Evolutionary conservation across 2,888 invertebrate genomes (phyloP), one percentile per base, ranked within the genome.

Genomic region (Fragum sueziense): DNA sequence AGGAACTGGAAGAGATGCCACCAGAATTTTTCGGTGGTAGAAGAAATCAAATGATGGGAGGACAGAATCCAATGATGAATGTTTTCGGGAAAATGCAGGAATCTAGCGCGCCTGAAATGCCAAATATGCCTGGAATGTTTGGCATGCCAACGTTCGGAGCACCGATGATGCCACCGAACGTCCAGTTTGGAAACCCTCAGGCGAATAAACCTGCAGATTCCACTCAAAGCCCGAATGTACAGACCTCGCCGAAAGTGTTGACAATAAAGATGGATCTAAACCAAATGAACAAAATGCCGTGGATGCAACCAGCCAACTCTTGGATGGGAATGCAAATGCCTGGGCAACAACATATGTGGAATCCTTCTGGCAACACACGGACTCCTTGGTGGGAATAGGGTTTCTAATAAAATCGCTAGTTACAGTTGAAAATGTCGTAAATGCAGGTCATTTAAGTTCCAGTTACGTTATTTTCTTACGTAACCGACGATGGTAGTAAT

Each of bases 1-100:
- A 61, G 20, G 65, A 65, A 41, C 65, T 41, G 17, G 41, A 37
- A 27, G 65, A 65, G 11, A 9, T 65, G 9, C 65, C 65, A 9
- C 25, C 22, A 2, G 27, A 27, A 25, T 41, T 41, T 14, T 33
- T 33, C 27, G 27, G 41, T 0, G 41, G 37, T 20, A 11, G 65
- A 37, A 33, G 61, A 61, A 29, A 61, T 33, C 41, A 65, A 4
- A 25, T 27, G 65, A 65, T 65, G 65, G 65, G 65, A 20, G 65
- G 65, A 7, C 41, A 41, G 17, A 41, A 9, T 2, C 65, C 22
- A 37, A 65, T 65, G 65, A 65, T 65, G 65, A 22, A 11, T 33
- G 31, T 20, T 33, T 57, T 27, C 14, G 25, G 57, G 25, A 22
- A 57, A 25, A 57, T 57, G 57, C 57, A 57, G 27, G 47, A 47